Evolutionary conservation across 2,113 vertebrate genomes (phyloP).

Genomic region (Cephalopterus ornatus): DNA sequence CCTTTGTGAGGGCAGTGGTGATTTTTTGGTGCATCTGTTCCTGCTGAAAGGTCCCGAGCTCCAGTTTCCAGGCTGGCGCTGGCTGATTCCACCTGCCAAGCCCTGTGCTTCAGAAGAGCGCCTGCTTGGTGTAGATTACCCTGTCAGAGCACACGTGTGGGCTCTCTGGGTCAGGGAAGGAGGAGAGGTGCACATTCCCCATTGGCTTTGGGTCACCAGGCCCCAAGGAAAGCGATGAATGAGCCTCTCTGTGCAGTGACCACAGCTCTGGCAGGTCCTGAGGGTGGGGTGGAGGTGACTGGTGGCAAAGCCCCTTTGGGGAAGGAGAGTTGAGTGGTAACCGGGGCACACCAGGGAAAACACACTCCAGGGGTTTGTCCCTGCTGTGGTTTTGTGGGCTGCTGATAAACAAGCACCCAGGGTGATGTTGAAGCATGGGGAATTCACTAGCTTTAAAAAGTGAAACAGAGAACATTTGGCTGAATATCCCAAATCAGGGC

Average conservation of each 20-base stretch:
- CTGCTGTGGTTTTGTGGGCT: not conserved
- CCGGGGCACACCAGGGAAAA: not conserved
- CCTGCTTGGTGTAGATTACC: not conserved
- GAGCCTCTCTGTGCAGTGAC: not conserved
- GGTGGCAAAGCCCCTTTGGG: not conserved
- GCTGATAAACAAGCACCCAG: fast-evolving
- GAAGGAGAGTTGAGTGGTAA: not conserved
- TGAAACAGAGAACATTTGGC: not conserved
- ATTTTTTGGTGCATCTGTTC: not conserved
- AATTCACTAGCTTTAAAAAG: not conserved
- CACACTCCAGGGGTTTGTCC: not conserved
- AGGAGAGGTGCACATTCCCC: not conserved
- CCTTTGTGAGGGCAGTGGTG: not conserved
- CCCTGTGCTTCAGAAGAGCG: not conserved
- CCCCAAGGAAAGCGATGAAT: not conserved
- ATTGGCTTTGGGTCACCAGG: not conserved
- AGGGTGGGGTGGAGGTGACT: not conserved
- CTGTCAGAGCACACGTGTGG: not conserved
- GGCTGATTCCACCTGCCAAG: not conserved
- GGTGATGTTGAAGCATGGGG: not conserved
- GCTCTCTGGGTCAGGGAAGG: not conserved
- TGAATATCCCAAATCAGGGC: not conserved
- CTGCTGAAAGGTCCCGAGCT: not conserved
- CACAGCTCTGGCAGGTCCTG: not conserved
- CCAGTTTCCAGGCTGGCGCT: not conserved